Evolutionary conservation across 64 coral and sea anemone genomes (phyloP).

Genomic region (Actinia tenebrosa): DNA sequence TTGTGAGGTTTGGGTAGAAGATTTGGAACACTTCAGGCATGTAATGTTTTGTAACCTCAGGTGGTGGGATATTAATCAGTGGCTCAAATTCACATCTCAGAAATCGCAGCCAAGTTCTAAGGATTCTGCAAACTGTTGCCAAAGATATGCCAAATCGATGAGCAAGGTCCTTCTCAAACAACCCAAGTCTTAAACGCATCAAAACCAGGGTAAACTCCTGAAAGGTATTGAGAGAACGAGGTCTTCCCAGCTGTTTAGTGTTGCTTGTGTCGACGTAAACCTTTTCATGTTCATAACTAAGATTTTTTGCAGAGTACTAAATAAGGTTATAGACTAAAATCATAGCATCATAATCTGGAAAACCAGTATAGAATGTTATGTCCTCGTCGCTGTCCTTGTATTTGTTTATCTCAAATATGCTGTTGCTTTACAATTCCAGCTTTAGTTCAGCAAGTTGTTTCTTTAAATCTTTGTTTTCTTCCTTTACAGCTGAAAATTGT

Average conservation of each 20-base stretch:
- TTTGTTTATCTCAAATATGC: background rate
- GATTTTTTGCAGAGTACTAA: constrained; percentile 40
- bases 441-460: constrained; percentile 20
- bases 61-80: constrained; percentile 19
- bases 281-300: constrained; percentile 42
- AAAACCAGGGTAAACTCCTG: constrained; percentile 49
- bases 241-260: background rate
- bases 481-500: background rate
- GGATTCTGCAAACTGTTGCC: constrained; percentile 38
- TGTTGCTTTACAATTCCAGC: constrained; percentile 2
- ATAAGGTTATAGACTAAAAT: constrained; percentile 29
- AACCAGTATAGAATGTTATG: constrained; percentile 35
- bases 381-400: background rate
- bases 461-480: constrained; percentile 19
- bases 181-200: constrained; percentile 46
- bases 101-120: constrained; percentile 41
- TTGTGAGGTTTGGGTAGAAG: constrained; percentile 42
- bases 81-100: constrained; percentile 37
- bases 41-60: constrained; percentile 30
- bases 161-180: constrained; percentile 62
- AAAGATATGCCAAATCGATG: constrained; percentile 37
- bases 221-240: constrained; percentile 20
- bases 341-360: constrained; percentile 38
- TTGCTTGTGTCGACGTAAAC: background rate
- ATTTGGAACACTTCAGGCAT: constrained; percentile 44